A percentile compares a stretch with the other conserved stretches of the same genome.
Conservation (phyloP, 2,113 vertebrate genomes). For the Silurus meridionalis region DNA sequence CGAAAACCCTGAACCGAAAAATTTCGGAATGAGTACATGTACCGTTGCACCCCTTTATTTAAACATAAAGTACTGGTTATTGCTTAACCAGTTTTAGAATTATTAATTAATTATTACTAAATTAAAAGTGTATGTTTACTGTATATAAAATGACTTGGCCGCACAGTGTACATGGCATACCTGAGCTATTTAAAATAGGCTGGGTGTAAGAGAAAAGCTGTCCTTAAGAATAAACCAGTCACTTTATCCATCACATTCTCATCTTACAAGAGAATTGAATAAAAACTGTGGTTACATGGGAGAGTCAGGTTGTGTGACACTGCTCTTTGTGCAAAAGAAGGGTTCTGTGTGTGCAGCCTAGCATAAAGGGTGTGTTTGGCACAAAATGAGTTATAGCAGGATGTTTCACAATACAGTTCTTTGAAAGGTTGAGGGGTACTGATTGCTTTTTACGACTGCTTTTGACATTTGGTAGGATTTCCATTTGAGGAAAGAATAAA, state of each 20-base stretch:
- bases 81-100: not conserved
- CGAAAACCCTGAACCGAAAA: too few relatives aligned
- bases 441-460: not conserved
- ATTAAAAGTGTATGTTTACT: not conserved
- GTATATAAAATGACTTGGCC: not conserved
- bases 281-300: not conserved
- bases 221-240: not conserved
- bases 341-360: constrained; percentile 2
- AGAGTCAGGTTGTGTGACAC: not conserved
- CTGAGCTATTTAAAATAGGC: not conserved
- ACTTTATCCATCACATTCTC: constrained; percentile 7
- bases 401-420: constrained; percentile 18
- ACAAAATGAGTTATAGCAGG: constrained; percentile 25
- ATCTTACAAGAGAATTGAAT: constrained; percentile 15
- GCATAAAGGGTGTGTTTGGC: constrained; percentile 18
- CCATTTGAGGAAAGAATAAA: not conserved
- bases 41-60: not conserved
- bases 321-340: constrained; percentile 2
- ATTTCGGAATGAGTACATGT: too few relatives aligned
- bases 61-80: not conserved
- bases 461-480: not conserved
- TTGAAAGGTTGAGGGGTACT: not conserved
- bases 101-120: not conserved
- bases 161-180: not conserved
- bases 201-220: not conserved